Evolutionary conservation across 2,888 invertebrate genomes (phyloP), one percentile per base, ranked within the genome.

Genomic region (Pseudococcus longispinus): DNA sequence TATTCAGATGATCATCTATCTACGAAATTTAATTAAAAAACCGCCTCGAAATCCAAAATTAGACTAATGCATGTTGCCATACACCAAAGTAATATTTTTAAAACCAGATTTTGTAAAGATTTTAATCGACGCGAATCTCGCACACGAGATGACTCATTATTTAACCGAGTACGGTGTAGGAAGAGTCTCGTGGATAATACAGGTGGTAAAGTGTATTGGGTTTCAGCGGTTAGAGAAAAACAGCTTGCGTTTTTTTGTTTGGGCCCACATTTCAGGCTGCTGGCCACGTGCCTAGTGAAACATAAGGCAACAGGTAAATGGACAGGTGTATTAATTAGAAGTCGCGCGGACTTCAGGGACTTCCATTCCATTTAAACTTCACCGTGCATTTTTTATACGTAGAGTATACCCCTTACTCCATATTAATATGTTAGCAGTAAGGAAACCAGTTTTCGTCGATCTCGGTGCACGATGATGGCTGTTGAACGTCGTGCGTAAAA

Each of bases 251-350:
- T 42, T 80, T 51, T 37, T 80, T 42, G 77, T 80, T 42, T 80
- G 77, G 18, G 42, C 77, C 77, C 77, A 80, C 77, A 80, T 80
- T 42, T 80, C 42, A 80, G 77, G 23, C 42, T 37, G 77, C n/a
- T 42, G 42, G 77, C 77, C 77, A 80, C 77, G 77, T 80, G 77
- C 77, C 77, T 20, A 2, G 20, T 80, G 37, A 80, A 80, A 80
- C 77, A 80, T 80, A 80, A 42, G 77, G 77, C 77, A 37, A 80
- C 37, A 80, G 77, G 77, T 80, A 37, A 80, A 42, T 20, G 42
- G 77, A 42, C 77, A 80, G 77, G 77, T 80, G 77, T 26, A 80
- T 42, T 42, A 80, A 80, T 80, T 80, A 80, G 37, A 42, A 42
- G 77, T 70, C 77, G 77, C 11, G 77, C 77, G 77, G 42, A 70